A percentile compares a stretch with the other conserved stretches of the same genome.
Conservation (phyloP, 1,140 invertebrate genomes). For the Hestina assimilis region DNA sequence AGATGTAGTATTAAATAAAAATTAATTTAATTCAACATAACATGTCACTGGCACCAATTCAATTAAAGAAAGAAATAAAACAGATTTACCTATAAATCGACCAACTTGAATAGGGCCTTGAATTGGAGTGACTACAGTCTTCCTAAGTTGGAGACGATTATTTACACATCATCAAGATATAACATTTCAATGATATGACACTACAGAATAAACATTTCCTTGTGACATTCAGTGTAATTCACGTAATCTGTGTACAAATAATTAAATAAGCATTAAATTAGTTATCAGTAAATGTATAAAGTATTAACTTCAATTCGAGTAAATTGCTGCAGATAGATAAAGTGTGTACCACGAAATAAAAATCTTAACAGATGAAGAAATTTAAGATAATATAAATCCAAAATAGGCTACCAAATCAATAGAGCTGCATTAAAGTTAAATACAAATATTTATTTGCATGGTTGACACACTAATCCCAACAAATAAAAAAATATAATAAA, state of each 20-base stretch:
- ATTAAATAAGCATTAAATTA: conserved; percentile 7
- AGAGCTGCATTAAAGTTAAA: no score
- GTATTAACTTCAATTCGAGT: not conserved
- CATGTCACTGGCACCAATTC: not conserved
- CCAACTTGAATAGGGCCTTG: not conserved
- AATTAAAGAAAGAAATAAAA: not conserved
- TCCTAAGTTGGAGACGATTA: conserved; percentile 1
- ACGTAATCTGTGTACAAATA: conserved; percentile 16
- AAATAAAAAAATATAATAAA: no score
- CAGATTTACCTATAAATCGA: conserved; percentile 1
- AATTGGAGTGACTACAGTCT: conserved; percentile 4
- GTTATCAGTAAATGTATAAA: conserved; percentile 6
- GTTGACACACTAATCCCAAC: no score
- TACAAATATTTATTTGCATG: no score
- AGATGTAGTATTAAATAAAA: not conserved
- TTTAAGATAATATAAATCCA: no score
- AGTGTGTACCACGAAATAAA: no score
- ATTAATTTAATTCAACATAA: not conserved
- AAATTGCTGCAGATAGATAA: not conserved
- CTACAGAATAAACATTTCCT: conserved; percentile 5
- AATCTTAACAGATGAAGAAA: no score
- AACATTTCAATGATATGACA: conserved; percentile 15
- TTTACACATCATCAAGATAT: conserved; percentile 16
- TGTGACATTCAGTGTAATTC: conserved; percentile 29
- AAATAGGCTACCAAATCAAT: not conserved